These are phyloP conservation scores for Muntiacus reevesi DNA, from an alignment of 2,113 vertebrate genomes.

Conservation along the genomic window DNA sequence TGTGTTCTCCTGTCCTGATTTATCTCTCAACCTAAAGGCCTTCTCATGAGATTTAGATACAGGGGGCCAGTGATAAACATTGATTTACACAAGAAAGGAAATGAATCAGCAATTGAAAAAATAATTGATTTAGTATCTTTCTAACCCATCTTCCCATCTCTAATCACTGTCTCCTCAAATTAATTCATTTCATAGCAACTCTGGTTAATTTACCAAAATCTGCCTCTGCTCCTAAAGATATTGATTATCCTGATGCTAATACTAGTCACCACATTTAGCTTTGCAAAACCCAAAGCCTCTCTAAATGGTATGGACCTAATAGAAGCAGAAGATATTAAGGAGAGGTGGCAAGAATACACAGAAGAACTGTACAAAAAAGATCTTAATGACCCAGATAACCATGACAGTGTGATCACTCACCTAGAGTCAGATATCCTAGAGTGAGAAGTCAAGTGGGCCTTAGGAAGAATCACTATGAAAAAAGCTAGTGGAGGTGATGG, in stretches of 20 bases:
- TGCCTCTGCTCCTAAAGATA: background rate
- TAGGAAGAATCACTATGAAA: background rate
- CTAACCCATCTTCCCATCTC: background rate
- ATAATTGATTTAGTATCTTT: background rate
- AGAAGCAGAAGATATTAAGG: background rate
- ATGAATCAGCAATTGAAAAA: background rate
- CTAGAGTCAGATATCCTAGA: background rate
- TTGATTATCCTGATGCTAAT: background rate
- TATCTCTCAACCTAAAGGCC: background rate
- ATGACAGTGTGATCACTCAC: background rate
- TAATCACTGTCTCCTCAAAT: background rate
- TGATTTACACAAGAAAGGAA: background rate
- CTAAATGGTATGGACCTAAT: background rate
- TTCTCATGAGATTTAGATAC: background rate
- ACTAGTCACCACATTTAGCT: fast-evolving
- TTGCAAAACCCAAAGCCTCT: background rate
- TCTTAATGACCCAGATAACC: background rate
- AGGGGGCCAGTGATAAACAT: background rate
- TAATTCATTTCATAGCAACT: background rate
- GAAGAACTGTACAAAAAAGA: background rate
- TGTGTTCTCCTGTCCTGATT: background rate
- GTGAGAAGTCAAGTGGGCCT: background rate
- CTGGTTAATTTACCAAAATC: background rate
- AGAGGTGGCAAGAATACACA: background rate
- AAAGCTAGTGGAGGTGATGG: background rate